Evolutionary conservation across 1,140 invertebrate species (phyloP).

Genomic region (Drosophila ohnishii): DNA sequence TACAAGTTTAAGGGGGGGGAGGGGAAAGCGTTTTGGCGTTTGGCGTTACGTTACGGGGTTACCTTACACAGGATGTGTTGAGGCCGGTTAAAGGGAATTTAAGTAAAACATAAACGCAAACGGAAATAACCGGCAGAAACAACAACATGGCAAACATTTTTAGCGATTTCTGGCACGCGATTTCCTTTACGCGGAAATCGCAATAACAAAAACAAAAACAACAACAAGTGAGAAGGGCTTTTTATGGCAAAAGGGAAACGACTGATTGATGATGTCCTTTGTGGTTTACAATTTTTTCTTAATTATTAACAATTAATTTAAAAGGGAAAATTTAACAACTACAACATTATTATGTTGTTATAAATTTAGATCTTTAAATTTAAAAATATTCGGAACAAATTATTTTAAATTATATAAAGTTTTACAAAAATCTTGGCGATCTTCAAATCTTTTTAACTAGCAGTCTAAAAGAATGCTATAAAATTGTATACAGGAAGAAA

Average conservation of each 20-base stretch:
- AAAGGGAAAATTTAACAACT: neutral
- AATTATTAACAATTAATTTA: neutral
- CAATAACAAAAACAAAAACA: conserved; percentile 36
- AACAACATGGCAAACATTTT: conserved; percentile 56
- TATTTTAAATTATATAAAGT: too few species aligned
- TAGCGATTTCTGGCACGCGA: conserved; percentile 76
- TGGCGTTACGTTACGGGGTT: neutral
- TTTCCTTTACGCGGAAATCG: conserved; percentile 60
- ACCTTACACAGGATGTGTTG: conserved; percentile 61
- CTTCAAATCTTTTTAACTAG: too few species aligned
- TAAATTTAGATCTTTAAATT: too few species aligned
- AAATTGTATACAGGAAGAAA: too few species aligned
- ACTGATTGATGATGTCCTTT: conserved; percentile 24
- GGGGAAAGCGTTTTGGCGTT: conserved; percentile 8
- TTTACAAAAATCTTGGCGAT: too few species aligned
- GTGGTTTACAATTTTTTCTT: neutral
- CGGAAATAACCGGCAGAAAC: conserved; percentile 65
- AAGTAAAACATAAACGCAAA: conserved; percentile 81
- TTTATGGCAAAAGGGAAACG: conserved; percentile 11
- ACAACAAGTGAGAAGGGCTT: conserved; percentile 14
- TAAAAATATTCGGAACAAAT: too few species aligned
- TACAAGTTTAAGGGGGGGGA: conserved; percentile 7
- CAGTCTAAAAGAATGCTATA: too few species aligned
- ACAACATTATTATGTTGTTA: too few species aligned
- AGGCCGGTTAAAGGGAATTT: conserved; percentile 79